Base-by-base conservation (phyloP, 2,113 vertebrate genomes). In the Propithecus coquereli region DNA sequence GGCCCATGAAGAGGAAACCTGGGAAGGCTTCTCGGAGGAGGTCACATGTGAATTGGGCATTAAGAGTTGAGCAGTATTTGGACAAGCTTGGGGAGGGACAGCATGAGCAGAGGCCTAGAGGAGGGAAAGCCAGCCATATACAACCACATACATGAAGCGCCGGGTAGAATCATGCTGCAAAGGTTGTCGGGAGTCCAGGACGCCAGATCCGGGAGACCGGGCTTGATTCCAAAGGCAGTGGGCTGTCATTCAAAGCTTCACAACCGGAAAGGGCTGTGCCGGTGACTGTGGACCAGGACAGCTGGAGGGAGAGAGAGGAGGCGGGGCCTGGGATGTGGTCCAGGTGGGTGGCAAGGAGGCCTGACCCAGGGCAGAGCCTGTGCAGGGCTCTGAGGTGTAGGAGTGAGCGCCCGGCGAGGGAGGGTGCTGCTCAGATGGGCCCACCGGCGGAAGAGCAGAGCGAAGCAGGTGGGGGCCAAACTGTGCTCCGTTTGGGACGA, bases 141-240 rank as follows among this genome's bases (percentile, higher is more conserved):
- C 5, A 2, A 0, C 5, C 34, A 18, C 13, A 6, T 5, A 10
- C 5, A 2, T 0, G 34, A 17, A 30, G 11, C 4, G 0, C 25
- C 11, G 0, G 71, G 65, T 11, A 77, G 68, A 50, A 59, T 22
- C 30, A 16, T 3, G 11, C 32, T 13, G 30, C 52, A 1, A 34
- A 4, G 0, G 22, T 17, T 13, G 34, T 8, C 1, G 3, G 47
- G 81, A 37, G 57, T 27, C 43, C 43, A 88, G 61, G 43, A 2
- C 30, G 50, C 3, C 45, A 2, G 32, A 16, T 30, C 3, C 7
- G 34, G 74, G n/a, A 25, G 17, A 22, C 94, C 40, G 52, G 70
- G 54, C 52, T 61, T 65, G 17, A 37, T 23, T 74, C 40, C 6
- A 4, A 14, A 37, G 43, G 6, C 7, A 7, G 12, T 0, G 0